phyloP scores from a whole-genome alignment of 2,113 vertebrate genomes.

The Neolamprologus toae region DNA sequence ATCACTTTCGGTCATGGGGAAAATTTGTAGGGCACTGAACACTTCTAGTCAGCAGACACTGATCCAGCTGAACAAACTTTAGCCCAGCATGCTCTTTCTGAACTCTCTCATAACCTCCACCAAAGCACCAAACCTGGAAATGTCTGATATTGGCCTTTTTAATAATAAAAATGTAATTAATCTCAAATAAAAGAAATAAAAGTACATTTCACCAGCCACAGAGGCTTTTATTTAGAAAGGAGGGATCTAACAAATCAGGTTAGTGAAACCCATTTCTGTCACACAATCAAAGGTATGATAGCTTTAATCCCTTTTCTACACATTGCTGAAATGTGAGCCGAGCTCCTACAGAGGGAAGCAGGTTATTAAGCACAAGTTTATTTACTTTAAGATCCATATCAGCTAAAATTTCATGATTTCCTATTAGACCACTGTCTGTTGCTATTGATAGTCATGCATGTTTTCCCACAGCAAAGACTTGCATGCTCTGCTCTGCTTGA shows the following conservation, averaged over 20 bases:
- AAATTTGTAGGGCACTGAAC: neutral
- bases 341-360: neutral
- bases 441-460: neutral
- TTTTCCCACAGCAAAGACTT: slow-evolving; percentile 4
- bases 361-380: neutral
- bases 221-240: neutral
- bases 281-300: neutral
- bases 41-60: neutral
- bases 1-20: neutral
- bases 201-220: neutral
- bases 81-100: neutral
- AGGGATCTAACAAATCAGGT: neutral
- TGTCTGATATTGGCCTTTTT: neutral
- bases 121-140: neutral
- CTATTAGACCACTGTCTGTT: neutral
- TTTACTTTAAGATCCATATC: neutral
- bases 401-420: neutral
- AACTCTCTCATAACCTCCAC: neutral
- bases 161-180: neutral
- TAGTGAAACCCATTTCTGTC: neutral
- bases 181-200: neutral
- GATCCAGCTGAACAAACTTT: neutral
- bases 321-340: neutral
- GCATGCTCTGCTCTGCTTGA: neutral
- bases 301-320: neutral